Evolutionary conservation across 2,888 invertebrate species (phyloP), one percentile per base, ranked within the genome.

Genomic region (Zelleria hepariella): DNA sequence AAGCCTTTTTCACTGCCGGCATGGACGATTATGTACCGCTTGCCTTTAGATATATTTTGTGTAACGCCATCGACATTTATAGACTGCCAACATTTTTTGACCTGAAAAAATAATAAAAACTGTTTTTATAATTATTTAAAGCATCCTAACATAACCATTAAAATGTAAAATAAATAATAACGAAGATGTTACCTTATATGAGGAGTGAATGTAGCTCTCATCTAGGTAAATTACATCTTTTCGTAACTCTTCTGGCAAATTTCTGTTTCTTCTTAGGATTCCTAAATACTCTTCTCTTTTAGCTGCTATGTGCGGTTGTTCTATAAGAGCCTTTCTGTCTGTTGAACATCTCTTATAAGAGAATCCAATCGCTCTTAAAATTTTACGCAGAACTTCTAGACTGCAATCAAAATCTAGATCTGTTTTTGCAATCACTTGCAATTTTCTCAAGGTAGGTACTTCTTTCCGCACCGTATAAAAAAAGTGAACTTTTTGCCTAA

Each of bases 181-280:
- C 53, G 7, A 53, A 53, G 53, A 23, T 21, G 60, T 63, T 20
- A 65, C 23, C 58, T 64, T 67, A 53, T 64, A 66, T 2, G 63
- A 65, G 3, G 57, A 53, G 55, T 70, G 67, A 24, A 68, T 63
- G 48, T 68, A 68, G 55, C 66, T 69, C 56, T 69, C 68, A 64
- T 69, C 68, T n/a, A 68, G 58, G 62, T 67, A 68, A 54, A 68
- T 63, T n/a, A 68, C 64, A 48, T 65, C 18, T 61, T 66, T 62
- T 61, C 57, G 27, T 6, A 61, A 32, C 24, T 66, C 66, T 56
- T 62, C 59, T 4, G 68, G 65, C 56, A 65, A 60, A 53, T 62
- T 59, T 55, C 66, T 53, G 27, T 66, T 67, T 24, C 8, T 23
- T 32, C 55, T 32, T 20, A 62, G 60, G 8, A 66, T 65, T 51